A percentile compares a stretch with the other conserved stretches of the same genome.
Conservation (phyloP, 2,888 invertebrate species). For the Drosophila helvetica region DNA sequence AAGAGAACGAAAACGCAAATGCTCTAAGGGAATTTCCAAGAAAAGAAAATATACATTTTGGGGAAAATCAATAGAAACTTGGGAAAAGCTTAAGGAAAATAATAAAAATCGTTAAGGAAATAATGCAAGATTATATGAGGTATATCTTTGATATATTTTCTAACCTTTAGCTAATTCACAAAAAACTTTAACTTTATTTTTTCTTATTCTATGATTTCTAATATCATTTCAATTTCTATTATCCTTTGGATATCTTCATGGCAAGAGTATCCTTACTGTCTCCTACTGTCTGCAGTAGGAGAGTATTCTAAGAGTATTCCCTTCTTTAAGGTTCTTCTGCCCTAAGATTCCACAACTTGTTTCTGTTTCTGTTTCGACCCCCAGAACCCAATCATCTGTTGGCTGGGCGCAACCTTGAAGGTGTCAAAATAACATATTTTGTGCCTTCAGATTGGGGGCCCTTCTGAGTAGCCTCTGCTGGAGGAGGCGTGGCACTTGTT, state of each 20-base stretch:
- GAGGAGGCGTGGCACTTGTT: conserved; percentile 72
- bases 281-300: not conserved
- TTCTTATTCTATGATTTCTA: no score
- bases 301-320: not conserved
- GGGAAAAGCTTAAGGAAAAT: not conserved
- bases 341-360: not conserved
- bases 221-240: not conserved
- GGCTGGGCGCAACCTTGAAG: conserved; percentile 73
- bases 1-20: conserved; percentile 27
- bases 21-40: conserved; percentile 19
- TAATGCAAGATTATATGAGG: no score
- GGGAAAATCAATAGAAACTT: not conserved
- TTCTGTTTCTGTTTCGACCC: conserved; percentile 13
- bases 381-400: conserved; percentile 22
- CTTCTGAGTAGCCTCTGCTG: not conserved
- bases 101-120: no score
- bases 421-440: conserved; percentile 78
- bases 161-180: not conserved
- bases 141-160: not conserved
- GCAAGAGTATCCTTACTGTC: not conserved
- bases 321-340: conserved; percentile 3
- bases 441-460: not conserved
- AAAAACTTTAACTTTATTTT: no score
- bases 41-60: no score
- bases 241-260: not conserved